phyloP scores from a whole-genome alignment of 2,797 vertebrate genomes.

The Botia almorhae region DNA sequence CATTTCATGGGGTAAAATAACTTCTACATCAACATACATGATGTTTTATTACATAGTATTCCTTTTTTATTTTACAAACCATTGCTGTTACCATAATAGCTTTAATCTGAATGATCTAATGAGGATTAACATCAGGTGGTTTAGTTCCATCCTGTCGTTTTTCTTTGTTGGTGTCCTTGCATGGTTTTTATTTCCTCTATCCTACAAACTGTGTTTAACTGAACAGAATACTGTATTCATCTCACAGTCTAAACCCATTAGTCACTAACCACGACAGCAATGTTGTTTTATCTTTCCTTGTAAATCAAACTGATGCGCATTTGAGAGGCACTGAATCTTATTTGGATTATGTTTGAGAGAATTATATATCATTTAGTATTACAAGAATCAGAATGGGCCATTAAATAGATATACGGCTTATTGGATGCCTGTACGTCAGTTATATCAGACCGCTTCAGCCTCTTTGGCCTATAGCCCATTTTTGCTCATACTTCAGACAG shows the following conservation, averaged over 20 bases:
- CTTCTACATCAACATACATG: too few relatives aligned
- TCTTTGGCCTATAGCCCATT: constrained; percentile 4
- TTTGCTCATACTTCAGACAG: constrained; percentile 17
- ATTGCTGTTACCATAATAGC: neutral
- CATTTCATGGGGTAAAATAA: too few relatives aligned
- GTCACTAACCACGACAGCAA: constrained; percentile 3
- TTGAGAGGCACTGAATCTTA: neutral
- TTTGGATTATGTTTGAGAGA: constrained; percentile 22
- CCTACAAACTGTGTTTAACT: neutral
- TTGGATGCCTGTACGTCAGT: constrained; percentile 16
- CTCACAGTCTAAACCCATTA: neutral
- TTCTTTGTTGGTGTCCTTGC: too few relatives aligned
- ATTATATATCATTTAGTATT: constrained; percentile 10
- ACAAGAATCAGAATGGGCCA: constrained; percentile 21
- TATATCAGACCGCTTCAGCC: neutral
- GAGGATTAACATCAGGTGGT: neutral
- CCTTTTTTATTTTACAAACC: neutral
- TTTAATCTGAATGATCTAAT: neutral
- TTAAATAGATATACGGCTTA: constrained; percentile 7
- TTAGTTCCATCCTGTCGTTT: too few relatives aligned
- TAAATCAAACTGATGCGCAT: neutral
- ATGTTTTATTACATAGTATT: neutral
- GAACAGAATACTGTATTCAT: neutral
- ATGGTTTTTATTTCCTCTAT: neutral
- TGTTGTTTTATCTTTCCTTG: neutral